phyloP scores from a whole-genome alignment of 1,140 invertebrate species.

The Octopus bimaculoides region DNA sequence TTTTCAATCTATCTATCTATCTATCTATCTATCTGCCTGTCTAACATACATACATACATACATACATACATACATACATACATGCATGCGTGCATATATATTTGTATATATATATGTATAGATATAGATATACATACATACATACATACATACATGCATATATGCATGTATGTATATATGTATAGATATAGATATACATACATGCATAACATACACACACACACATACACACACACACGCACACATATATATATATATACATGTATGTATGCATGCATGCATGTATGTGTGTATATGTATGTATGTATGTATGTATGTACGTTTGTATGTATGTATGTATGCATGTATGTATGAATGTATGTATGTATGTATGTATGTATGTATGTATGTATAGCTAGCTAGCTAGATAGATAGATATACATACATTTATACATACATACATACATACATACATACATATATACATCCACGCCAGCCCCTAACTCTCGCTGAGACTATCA shows the following conservation, averaged over 20 bases:
- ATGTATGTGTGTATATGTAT: neutral
- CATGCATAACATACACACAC: neutral
- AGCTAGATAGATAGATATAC: too few relatives aligned
- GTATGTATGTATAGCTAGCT: too few relatives aligned
- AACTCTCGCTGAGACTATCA: too few relatives aligned
- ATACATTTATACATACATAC: too few relatives aligned
- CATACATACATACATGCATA: neutral
- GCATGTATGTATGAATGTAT: neutral
- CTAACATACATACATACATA: neutral
- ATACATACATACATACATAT: too few relatives aligned
- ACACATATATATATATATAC: neutral
- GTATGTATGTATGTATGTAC: neutral
- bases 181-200: neutral
- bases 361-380: neutral
- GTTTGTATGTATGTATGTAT: neutral
- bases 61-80: neutral
- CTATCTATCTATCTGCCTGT: too few relatives aligned
- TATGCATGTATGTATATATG: constrained; percentile 2
- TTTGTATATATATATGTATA: neutral
- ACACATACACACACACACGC: neutral
- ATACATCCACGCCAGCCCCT: too few relatives aligned
- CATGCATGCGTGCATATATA: neutral
- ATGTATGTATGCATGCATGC: neutral
- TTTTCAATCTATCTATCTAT: too few relatives aligned
- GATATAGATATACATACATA: neutral